phyloP scores from a whole-genome alignment of 2,888 invertebrate genomes.

The Galerucella nymphaeae region DNA sequence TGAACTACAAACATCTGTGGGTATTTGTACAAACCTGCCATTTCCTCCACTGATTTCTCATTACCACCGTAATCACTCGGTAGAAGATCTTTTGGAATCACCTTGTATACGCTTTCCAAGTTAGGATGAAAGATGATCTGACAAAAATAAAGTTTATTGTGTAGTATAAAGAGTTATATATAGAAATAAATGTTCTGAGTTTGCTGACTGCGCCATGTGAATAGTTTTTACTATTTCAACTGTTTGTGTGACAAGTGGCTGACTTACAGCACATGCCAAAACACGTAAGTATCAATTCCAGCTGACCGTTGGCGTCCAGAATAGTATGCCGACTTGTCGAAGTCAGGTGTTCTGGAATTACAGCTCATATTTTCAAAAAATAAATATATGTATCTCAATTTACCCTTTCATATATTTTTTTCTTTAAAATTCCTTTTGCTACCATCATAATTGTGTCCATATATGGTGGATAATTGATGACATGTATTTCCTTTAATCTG shows the following conservation, averaged over 20 bases:
- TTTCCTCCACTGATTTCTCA: conserved; percentile 16
- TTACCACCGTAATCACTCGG: conserved; percentile 34
- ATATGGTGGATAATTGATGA: conserved; percentile 26
- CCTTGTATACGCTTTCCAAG: conserved; percentile 17
- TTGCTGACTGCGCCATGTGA: too few species aligned
- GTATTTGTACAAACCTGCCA: conserved; percentile 9
- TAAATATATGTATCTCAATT: not conserved
- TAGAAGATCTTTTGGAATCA: conserved; percentile 16
- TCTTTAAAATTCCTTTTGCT: conserved; percentile 15
- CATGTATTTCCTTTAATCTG: conserved; percentile 24
- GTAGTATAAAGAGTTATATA: too few species aligned
- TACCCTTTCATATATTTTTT: conserved; percentile 32
- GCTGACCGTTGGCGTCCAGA: too few species aligned
- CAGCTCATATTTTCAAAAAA: not conserved
- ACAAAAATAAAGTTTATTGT: not conserved
- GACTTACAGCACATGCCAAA: too few species aligned
- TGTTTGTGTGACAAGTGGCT: too few species aligned
- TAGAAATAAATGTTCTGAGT: too few species aligned
- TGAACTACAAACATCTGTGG: too few species aligned
- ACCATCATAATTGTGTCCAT: conserved; percentile 22
- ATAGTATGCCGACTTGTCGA: too few species aligned
- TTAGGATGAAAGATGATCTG: conserved; percentile 20
- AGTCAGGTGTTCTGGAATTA: not conserved
- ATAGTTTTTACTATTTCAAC: too few species aligned
- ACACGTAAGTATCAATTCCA: too few species aligned